Conservation (phyloP, 2,888 invertebrate species). For the Hemaris fuciformis region DNA sequence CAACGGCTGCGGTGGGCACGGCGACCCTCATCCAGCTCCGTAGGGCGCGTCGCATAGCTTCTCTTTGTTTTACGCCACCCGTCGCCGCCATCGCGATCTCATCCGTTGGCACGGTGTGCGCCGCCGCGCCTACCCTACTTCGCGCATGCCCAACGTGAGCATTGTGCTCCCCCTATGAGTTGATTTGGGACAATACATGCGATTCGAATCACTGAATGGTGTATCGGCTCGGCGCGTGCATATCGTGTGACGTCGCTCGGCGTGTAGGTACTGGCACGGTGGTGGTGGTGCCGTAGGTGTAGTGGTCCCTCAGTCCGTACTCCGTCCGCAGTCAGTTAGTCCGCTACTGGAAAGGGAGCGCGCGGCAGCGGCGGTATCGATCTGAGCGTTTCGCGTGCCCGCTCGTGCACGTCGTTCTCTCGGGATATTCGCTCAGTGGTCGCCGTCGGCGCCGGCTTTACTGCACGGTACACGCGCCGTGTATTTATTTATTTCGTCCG, state of each 20-base stretch:
- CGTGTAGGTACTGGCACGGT: constrained; percentile 37
- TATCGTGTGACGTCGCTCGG: constrained; percentile 43
- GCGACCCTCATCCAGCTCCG: constrained; percentile 49
- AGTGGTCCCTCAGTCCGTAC: constrained; percentile 27
- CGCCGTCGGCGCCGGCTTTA: constrained; percentile 78
- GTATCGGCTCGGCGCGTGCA: constrained; percentile 42
- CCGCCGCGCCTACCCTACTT: constrained; percentile 65
- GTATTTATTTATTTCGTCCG: constrained; percentile 59
- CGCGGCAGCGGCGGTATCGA: constrained; percentile 71
- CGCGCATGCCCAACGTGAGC: constrained; percentile 69
- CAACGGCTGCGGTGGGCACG: constrained; percentile 15
- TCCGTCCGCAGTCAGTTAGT: constrained; percentile 45
- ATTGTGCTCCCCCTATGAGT: constrained; percentile 65
- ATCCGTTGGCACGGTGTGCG: constrained; percentile 50
- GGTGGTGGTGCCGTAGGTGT: constrained; percentile 35
- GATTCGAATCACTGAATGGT: constrained; percentile 54
- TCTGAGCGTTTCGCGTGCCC: constrained; percentile 67
- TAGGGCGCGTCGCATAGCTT: constrained; percentile 49
- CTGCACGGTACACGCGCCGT: constrained; percentile 71
- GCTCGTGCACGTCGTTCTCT: constrained; percentile 71
- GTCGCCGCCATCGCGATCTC: constrained; percentile 49
- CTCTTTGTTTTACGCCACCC: constrained; percentile 60
- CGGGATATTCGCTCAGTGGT: constrained; percentile 75
- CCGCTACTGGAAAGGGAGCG: constrained; percentile 63
- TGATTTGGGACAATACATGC: constrained; percentile 59